Percentiles rank a stretch among this genome's conserved stretches.
Evolutionary conservation across 2,888 invertebrate genomes (phyloP).

Genomic region (Phengaris alcon): DNA sequence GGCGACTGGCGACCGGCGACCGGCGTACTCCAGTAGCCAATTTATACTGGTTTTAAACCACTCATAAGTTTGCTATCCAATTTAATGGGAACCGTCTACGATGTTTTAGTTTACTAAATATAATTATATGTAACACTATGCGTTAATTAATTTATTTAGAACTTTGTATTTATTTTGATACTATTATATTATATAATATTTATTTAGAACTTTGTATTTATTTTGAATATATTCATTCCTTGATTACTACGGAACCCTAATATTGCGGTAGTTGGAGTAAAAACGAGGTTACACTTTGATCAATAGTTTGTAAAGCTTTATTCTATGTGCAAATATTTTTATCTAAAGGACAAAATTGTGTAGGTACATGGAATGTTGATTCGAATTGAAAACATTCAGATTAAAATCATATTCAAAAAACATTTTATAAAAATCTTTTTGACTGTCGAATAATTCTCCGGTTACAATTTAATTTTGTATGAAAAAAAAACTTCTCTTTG

Average conservation of each 20-base stretch:
- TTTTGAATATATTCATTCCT: no score
- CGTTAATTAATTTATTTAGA: no score
- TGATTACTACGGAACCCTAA: no score
- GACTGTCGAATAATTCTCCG: not conserved
- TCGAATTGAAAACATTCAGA: not conserved
- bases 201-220: no score
- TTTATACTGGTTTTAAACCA: conserved; percentile 1
- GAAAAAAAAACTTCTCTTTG: conserved; percentile 5
- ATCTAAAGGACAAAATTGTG: not conserved
- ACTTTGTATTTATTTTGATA: no score
- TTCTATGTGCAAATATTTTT: not conserved
- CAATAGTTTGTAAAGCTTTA: not conserved
- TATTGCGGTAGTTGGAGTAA: not conserved
- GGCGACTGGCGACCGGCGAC: not conserved
- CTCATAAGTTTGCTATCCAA: conserved; percentile 9
- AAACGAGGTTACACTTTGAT: not conserved
- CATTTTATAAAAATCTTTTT: not conserved
- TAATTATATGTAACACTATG: not conserved
- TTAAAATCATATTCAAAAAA: not conserved
- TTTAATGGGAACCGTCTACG: not conserved
- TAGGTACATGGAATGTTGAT: not conserved
- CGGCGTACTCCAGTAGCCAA: conserved; percentile 11
- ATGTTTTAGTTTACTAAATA: not conserved
- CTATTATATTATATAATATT: no score
- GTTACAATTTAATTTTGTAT: not conserved